Evolutionary conservation across 2,113 vertebrate species (phyloP).

Genomic region (Brevimyrus niger): DNA sequence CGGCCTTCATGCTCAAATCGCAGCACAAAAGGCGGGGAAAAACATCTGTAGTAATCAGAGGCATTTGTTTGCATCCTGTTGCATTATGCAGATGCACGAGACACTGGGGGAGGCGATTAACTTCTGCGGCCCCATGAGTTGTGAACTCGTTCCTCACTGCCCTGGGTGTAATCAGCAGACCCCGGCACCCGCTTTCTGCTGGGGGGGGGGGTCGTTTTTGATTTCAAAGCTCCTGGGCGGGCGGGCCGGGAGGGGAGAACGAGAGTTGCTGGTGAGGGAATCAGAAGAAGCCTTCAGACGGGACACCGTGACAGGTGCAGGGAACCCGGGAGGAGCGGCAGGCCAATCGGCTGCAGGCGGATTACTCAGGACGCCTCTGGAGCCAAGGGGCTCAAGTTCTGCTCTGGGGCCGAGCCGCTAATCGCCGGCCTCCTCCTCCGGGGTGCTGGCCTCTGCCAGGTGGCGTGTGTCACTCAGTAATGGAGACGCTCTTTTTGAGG

Average conservation of each 20-base stretch:
- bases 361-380: conserved; percentile 31
- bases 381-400: conserved; percentile 25
- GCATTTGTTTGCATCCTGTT: conserved; percentile 56
- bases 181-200: not conserved
- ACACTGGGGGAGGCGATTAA: conserved; percentile 58
- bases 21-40: not conserved
- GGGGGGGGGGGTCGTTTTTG: not conserved
- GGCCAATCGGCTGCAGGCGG: conserved; percentile 37
- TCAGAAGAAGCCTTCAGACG: not conserved
- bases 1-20: not conserved
- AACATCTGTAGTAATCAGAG: conserved; percentile 15
- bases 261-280: not conserved
- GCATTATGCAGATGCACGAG: conserved; percentile 48
- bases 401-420: not conserved
- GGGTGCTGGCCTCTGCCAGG: not conserved
- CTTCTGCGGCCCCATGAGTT: conserved; percentile 51
- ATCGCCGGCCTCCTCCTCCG: not conserved
- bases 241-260: not conserved
- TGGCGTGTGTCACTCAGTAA: not conserved
- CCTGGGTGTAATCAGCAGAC: conserved; percentile 25
- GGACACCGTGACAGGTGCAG: not conserved
- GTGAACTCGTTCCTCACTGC: conserved; percentile 27
- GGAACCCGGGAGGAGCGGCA: conserved; percentile 3
- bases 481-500: not conserved
- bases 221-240: not conserved